These are phyloP conservation scores for Gordius sp. DNA, from an alignment of 2,888 invertebrate genomes.

Conservation along the genomic window DNA sequence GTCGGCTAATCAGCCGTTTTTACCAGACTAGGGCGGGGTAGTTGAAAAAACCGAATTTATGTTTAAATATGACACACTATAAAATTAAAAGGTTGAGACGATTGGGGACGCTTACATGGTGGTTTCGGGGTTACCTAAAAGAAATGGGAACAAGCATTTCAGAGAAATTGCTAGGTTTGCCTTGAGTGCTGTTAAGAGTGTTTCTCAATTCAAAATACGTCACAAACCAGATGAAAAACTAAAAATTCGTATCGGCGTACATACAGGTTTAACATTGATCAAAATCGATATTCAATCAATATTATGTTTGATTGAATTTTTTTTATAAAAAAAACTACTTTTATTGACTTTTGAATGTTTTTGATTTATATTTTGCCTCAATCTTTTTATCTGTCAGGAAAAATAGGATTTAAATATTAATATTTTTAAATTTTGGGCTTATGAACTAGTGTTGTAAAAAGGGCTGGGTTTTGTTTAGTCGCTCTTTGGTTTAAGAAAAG, in stretches of 20 bases:
- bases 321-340: too few relatives aligned
- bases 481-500: too few relatives aligned
- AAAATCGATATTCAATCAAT: too few relatives aligned
- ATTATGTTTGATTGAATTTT: too few relatives aligned
- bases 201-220: neutral
- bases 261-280: conserved; percentile 1
- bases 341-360: too few relatives aligned
- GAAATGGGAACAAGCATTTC: neutral
- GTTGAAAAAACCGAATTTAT: too few relatives aligned
- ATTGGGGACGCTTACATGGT: conserved; percentile 12
- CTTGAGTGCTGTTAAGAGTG: neutral
- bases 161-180: neutral
- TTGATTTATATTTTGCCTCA: too few relatives aligned
- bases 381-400: too few relatives aligned
- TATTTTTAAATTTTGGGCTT: neutral
- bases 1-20: too few relatives aligned
- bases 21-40: too few relatives aligned
- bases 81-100: conserved; percentile 1
- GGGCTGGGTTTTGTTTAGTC: too few relatives aligned
- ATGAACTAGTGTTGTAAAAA: neutral
- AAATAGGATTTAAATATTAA: neutral
- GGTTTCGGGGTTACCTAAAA: neutral
- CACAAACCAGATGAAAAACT: neutral
- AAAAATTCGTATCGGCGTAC: conserved; percentile 1
- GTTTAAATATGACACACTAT: too few relatives aligned